Percentiles rank a stretch among this genome's conserved stretches.
Conservation (phyloP, 2,888 invertebrate genomes). For the Perdita meconis region DNA sequence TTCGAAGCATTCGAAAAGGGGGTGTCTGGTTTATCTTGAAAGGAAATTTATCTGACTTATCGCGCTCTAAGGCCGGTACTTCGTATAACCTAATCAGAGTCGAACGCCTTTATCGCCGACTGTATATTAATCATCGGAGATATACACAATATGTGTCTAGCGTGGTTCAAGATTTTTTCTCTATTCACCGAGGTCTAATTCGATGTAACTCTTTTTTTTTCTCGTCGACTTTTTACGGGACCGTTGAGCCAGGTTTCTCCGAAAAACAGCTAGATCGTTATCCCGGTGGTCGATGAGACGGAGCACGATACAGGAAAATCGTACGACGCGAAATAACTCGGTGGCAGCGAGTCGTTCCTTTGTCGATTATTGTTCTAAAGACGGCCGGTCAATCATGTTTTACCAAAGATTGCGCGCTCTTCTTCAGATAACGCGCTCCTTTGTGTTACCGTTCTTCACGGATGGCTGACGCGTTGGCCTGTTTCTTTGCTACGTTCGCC, state of each 20-base stretch:
- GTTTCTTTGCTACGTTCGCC: conserved; percentile 19
- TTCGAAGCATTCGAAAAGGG: conserved; percentile 1
- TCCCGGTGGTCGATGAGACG: not conserved
- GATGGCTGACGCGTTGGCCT: conserved; percentile 34
- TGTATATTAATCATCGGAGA: conserved; percentile 43
- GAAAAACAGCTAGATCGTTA: conserved; percentile 26
- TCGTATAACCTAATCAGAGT: conserved; percentile 17
- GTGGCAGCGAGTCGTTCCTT: conserved; percentile 4
- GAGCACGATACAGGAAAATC: not conserved
- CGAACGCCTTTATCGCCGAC: conserved; percentile 36
- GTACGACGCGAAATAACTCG: not conserved
- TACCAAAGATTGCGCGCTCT: conserved; percentile 32
- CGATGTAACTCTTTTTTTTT: not conserved
- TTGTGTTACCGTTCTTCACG: conserved; percentile 38
- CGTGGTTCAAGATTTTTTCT: conserved; percentile 18
- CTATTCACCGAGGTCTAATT: not conserved
- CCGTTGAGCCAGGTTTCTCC: not conserved
- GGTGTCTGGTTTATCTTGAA: conserved; percentile 25
- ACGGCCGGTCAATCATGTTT: conserved; percentile 39
- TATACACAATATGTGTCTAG: conserved; percentile 42
- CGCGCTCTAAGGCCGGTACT: conserved; percentile 37
- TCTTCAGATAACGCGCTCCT: conserved; percentile 25
- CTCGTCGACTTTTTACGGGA: conserved; percentile 13
- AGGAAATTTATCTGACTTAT: conserved; percentile 31
- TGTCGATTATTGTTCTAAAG: conserved; percentile 33